Evolutionary conservation across 2,888 invertebrate species (phyloP).

Genomic region (Drosophila nigricruria): DNA sequence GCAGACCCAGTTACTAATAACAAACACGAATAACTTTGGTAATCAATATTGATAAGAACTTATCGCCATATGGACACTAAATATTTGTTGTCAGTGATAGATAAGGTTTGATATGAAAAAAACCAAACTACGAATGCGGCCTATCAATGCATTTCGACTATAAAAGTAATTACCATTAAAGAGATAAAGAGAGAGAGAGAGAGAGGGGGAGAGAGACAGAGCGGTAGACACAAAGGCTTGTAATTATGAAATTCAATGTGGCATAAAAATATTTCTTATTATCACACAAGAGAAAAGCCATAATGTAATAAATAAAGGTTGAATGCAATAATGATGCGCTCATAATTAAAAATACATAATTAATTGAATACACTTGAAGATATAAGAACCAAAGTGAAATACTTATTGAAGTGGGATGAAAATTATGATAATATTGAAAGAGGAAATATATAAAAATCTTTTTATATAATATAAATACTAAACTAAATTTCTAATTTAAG

Average conservation of each 20-base stretch:
- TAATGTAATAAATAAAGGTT: conserved; percentile 1
- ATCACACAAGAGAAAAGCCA: conserved; percentile 39
- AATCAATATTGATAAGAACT: conserved; percentile 32
- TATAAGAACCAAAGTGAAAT: not conserved
- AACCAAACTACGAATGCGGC: not conserved
- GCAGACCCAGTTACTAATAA: conserved; percentile 9
- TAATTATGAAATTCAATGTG: conserved; percentile 60
- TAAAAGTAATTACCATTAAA: conserved; percentile 28
- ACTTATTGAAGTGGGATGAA: not conserved
- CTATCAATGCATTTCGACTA: conserved; percentile 52
- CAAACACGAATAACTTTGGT: conserved; percentile 11
- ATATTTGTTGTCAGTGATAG: conserved; percentile 51
- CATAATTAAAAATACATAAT: not conserved
- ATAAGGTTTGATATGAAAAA: not conserved
- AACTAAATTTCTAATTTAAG: too few species aligned
- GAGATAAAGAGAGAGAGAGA: not conserved
- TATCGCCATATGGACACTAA: conserved; percentile 64
- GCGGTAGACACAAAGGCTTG: conserved; percentile 12
- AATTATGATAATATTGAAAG: not conserved
- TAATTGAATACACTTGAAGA: conserved; percentile 2
- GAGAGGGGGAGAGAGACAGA: not conserved
- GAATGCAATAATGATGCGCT: conserved; percentile 1
- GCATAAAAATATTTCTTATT: conserved; percentile 44
- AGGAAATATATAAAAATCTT: not conserved
- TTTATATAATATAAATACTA: too few species aligned